Percentiles rank a stretch among this genome's conserved stretches.
Conservation (phyloP, 2,797 vertebrate genomes). For the Megalops cyprinoides region DNA sequence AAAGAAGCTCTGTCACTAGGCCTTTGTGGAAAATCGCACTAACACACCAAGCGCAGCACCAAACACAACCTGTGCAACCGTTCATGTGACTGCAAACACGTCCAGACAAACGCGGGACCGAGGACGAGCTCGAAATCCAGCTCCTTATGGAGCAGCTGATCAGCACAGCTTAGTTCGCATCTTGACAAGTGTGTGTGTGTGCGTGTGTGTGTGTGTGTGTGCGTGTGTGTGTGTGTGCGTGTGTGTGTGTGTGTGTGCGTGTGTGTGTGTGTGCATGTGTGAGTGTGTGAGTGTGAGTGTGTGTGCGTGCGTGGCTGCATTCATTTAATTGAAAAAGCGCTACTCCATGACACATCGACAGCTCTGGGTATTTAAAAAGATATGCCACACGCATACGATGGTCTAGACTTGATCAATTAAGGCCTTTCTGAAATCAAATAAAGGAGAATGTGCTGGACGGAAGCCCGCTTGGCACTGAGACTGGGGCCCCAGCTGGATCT, state of each 20-base stretch:
- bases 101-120: not conserved
- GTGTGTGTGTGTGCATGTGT: no score
- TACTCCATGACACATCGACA: no score
- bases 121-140: not conserved
- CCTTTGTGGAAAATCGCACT: slow-evolving; percentile 26
- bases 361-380: slow-evolving; percentile 19
- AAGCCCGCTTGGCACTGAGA: not conserved
- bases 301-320: not conserved
- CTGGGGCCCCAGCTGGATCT: not conserved
- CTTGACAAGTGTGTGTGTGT: not conserved
- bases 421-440: not conserved
- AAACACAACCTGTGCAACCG: not conserved
- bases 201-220: not conserved
- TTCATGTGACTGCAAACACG: not conserved
- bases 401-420: not conserved
- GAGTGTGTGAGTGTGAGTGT: not conserved
- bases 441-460: not conserved
- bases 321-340: not conserved
- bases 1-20: slow-evolving; percentile 21
- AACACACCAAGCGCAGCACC: slow-evolving; percentile 16
- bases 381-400: not conserved
- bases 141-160: not conserved
- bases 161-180: not conserved
- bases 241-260: not conserved
- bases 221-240: not conserved